These are phyloP conservation scores for Agriopis aurantiaria DNA, from an alignment of 2,888 invertebrate species.

Conservation along the genomic window DNA sequence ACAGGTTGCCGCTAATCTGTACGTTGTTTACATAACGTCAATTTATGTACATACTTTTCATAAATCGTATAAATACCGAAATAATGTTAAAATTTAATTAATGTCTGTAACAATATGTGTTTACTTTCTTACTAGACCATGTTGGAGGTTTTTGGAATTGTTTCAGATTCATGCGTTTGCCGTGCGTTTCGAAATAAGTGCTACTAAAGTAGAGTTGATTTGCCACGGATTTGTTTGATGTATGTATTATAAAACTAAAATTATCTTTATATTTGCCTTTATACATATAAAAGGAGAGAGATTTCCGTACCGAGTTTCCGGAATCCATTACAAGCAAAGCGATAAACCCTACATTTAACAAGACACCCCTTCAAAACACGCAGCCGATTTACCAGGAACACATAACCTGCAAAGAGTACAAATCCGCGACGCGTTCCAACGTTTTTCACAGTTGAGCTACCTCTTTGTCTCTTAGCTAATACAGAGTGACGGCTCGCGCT, in stretches of 20 bases:
- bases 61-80: not conserved
- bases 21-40: not conserved
- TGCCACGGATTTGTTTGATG: not conserved
- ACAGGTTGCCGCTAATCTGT: not conserved
- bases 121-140: not conserved
- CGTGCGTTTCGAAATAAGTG: too few relatives aligned
- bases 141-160: not conserved
- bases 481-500: constrained; percentile 41
- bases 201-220: not conserved
- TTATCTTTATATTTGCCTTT: too few relatives aligned
- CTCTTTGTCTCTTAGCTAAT: constrained; percentile 43
- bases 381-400: constrained; percentile 26
- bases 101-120: too few relatives aligned
- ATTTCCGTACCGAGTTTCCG: not conserved
- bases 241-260: not conserved
- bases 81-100: too few relatives aligned
- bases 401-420: constrained; percentile 29
- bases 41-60: not conserved
- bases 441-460: constrained; percentile 43
- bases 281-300: not conserved
- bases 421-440: constrained; percentile 20
- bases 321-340: constrained; percentile 14
- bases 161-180: too few relatives aligned
- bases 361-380: constrained; percentile 22
- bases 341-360: constrained; percentile 31